Percentiles rank a stretch among this genome's conserved stretches.
Conservation (phyloP, 2,797 vertebrate genomes). For the Leptodactylus fallax region DNA sequence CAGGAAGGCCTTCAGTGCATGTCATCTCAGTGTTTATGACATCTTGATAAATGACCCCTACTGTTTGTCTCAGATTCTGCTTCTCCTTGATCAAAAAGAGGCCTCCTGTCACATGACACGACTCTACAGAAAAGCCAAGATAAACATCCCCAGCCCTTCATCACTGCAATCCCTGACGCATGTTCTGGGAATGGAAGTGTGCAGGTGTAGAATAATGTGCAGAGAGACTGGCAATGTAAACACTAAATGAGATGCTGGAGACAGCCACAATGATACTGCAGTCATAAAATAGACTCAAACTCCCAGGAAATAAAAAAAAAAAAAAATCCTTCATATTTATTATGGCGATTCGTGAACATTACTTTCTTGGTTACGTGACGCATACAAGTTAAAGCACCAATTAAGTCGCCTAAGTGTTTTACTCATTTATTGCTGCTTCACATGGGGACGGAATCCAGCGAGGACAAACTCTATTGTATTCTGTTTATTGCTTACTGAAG, state of each 20-base stretch:
- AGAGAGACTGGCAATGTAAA: constrained; percentile 36
- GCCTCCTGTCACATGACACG: background rate
- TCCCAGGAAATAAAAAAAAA: constrained; percentile 13
- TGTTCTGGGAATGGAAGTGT: constrained; percentile 40
- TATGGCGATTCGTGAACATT: background rate
- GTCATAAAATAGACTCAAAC: constrained; percentile 9
- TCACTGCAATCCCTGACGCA: constrained; percentile 31
- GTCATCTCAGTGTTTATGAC: constrained; percentile 28
- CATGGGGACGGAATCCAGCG: background rate
- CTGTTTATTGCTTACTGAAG: background rate
- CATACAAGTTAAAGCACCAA: constrained; percentile 13
- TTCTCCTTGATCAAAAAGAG: constrained; percentile 35
- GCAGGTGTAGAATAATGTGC: constrained; percentile 38
- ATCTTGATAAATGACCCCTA: constrained; percentile 49
- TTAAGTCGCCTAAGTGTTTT: constrained; percentile 19
- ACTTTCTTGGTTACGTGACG: background rate
- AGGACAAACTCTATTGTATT: constrained; percentile 12
- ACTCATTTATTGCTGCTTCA: constrained; percentile 12
- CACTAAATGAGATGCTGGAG: constrained; percentile 18
- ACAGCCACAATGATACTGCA: constrained; percentile 1
- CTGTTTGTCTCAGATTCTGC: constrained; percentile 34
- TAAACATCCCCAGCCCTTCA: constrained; percentile 25
- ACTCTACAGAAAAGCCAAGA: constrained; percentile 21
- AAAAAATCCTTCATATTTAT: background rate
- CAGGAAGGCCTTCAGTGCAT: background rate